Evolutionary conservation across 2,797 vertebrate genomes (phyloP), one percentile per base, ranked within the genome.

Genomic region (Gouania willdenowi): DNA sequence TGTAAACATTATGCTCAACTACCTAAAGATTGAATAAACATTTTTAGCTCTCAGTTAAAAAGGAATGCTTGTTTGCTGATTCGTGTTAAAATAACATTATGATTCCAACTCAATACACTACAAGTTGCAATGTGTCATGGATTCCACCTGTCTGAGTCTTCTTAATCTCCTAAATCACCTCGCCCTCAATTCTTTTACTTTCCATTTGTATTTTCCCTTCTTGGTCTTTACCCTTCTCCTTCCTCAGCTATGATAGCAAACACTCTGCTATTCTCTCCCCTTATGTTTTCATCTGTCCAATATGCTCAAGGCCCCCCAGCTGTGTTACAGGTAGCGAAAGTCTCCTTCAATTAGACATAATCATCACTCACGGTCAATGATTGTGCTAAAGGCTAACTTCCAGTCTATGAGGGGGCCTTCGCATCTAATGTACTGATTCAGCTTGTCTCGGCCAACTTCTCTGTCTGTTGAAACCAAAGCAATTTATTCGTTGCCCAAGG

Each of bases 281-380:
- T 57, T 31, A 66, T 62, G 47, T 66, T 66, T 74, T 64, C 68
- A 73, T 68, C 61, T 41, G 62, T 84, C 76, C 83, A 83, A 83
- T 83, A 83, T 81, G 81, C 76, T 77, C 50, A 71, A 54, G 76
- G 84, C 91, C 88, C 91, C 91, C 91, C 90, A 89, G 89, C 92
- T 71, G 90, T 91, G 91, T 93, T 89, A 94, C 94, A 97, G 94
- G 94, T 97, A 95, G 91, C 89, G 87, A 85, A 90, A 93, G 93
- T 94, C 94, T 92, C 91, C 93, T 95, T 92, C 93, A 98, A 98
- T 98, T 97, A 98, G 93, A 90, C 92, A 88, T 91, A 93, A 95
- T 94, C 93, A 96, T 97, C 93, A 94, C 92, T 97, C 94, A 94
- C 87, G 90, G 93, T 93, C 94, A 94, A 92, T 95, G 92, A 95